Base-by-base conservation (phyloP, 2,888 invertebrate species). In the Eulithis prunata region DNA sequence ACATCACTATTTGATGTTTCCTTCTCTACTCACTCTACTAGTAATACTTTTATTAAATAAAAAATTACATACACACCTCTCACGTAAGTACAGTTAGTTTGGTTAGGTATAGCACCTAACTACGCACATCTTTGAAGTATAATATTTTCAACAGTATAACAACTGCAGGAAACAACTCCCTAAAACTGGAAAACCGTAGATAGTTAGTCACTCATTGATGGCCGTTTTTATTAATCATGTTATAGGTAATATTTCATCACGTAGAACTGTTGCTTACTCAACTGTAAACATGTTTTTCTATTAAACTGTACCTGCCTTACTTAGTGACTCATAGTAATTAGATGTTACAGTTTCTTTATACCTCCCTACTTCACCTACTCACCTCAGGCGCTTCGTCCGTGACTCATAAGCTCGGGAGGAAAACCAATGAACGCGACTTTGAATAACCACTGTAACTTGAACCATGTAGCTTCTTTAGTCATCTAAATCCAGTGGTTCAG, bases 341-440 rank as follows among this genome's bases (percentile, higher is more conserved):
- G 82, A 83, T 76, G 80, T 75, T 84, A 86, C 78, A 79, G 72
- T 85, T 83, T 73, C 78, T 76, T 75, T 75, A 78, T 79, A 74
- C 76, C 75, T 77, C 71, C 73, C 78, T 21, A 21, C 21, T 21
- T 21, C 21, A 21, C 21, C 21, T 21, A 21, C 21, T 21, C 71
- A 75, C 74, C 71, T 75, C 73, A 70, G 81, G 78, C 78, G 79
- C 78, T 75, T 72, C 72, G 70, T 32, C 59, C 63, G 77, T 89
- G 89, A 90, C 77, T 89, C 89, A 90, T 77, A 41, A 71, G 76
- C 70, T 79, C 78, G 80, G 82, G 82, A 86, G 81, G 83, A 78
- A 85, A 84, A 79, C 78, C 76, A 83, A 77, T 78, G 78, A 75
- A 75, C 78, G 81, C 81, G 76, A 78, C 70, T 72, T 66, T 62